phyloP scores from a whole-genome alignment of 2,113 vertebrate genomes.

The Upupa epops region DNA sequence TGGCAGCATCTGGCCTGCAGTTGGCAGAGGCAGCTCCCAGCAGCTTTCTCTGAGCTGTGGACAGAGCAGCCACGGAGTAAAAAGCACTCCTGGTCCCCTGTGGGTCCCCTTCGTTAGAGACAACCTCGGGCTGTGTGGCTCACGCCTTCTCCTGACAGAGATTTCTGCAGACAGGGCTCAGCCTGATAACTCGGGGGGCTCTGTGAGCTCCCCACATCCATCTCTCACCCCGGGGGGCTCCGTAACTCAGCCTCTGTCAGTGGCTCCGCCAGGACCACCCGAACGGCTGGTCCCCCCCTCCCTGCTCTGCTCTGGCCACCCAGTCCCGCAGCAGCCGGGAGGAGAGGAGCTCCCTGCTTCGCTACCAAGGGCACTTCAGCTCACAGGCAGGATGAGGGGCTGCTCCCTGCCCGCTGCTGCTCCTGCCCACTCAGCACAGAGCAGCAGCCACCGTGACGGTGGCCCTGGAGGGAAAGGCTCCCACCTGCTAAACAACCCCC shows the following conservation, averaged over 20 bases:
- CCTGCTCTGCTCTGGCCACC: neutral
- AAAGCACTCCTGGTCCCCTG: conserved; percentile 29
- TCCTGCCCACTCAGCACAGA: neutral
- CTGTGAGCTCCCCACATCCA: neutral
- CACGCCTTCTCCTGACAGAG: neutral
- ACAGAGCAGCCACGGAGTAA: conserved; percentile 16
- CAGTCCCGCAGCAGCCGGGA: neutral
- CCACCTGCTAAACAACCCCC: neutral
- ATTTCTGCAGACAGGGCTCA: conserved; percentile 4
- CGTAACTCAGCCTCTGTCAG: conserved; percentile 55
- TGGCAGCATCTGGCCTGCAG: conserved; percentile 27
- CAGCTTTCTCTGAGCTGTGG: conserved; percentile 20
- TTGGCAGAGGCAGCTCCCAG: conserved; percentile 37
- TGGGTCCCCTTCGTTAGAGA: conserved; percentile 34
- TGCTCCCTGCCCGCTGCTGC: neutral
- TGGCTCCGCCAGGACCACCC: conserved; percentile 15
- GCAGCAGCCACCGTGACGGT: neutral
- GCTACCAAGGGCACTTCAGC: conserved; percentile 27
- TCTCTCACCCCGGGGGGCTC: neutral
- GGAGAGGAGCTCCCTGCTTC: conserved; percentile 40
- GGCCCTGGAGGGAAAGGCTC: neutral
- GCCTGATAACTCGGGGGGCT: conserved; percentile 16
- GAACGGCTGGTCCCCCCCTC: neutral
- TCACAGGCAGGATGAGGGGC: no score
- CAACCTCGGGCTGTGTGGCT: conserved; percentile 51